These are phyloP conservation scores for Linepithema humile DNA, from an alignment of 1,140 invertebrate genomes.

Conservation along the genomic window DNA sequence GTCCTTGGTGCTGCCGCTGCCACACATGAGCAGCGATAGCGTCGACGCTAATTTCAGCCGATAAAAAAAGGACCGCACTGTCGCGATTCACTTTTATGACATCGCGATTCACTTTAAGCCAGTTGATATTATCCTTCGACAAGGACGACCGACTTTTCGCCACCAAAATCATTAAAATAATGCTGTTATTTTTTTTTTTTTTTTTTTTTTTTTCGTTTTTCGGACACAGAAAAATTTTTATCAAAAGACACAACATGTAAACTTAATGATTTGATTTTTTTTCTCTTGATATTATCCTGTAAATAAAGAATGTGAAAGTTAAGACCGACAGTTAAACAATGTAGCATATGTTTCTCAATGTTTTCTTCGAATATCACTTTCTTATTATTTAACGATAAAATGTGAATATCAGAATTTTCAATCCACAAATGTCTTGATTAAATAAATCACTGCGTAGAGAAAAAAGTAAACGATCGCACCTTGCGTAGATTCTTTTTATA, in stretches of 20 bases:
- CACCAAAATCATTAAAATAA: not conserved
- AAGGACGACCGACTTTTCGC: not conserved
- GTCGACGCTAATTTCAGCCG: conserved; percentile 25
- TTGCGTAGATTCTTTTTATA: not conserved
- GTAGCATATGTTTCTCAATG: too few relatives aligned
- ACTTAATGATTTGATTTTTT: not conserved
- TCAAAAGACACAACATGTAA: not conserved
- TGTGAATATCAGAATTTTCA: too few relatives aligned
- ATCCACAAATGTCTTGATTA: too few relatives aligned
- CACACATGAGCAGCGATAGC: not conserved
- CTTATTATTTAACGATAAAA: too few relatives aligned
- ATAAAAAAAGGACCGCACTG: not conserved
- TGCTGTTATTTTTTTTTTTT: not conserved
- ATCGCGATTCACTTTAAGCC: conserved; percentile 3
- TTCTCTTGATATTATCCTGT: not conserved
- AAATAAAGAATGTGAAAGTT: not conserved
- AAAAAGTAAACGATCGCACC: too few relatives aligned
- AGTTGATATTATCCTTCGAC: conserved; percentile 6
- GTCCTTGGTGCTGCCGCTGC: conserved; percentile 53
- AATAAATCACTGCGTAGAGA: too few relatives aligned
- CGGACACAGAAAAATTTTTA: not conserved
- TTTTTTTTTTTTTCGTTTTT: too few relatives aligned
- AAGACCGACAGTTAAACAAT: not conserved
- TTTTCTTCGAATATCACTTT: too few relatives aligned
- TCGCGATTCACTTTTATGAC: conserved; percentile 52